Percentiles rank a stretch among this genome's conserved stretches.
These are phyloP conservation scores for Pan troglodytes DNA, from an alignment of 2,113 vertebrate species.

Conservation along the genomic window NHGRI_mPanTro3-v2.1_pri NC_072401.2:68487501-68488000, in stretches of 20 bases:
- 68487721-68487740: background rate
- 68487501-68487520: background rate
- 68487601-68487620: background rate
- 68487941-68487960: slow-evolving; percentile 72
- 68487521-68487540: background rate
- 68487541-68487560: background rate
- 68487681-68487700: background rate
- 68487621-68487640: background rate
- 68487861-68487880: slow-evolving; percentile 27
- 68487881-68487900: slow-evolving; percentile 40
- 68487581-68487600: background rate
- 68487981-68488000: slow-evolving; percentile 64
- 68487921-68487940: slow-evolving; percentile 58
- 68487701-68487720: background rate
- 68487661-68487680: background rate
- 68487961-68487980: slow-evolving; percentile 68
- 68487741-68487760: background rate
- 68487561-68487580: background rate
- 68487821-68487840: background rate
- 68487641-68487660: background rate
- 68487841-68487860: slow-evolving; percentile 36
- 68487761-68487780: background rate
- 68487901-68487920: slow-evolving; percentile 47
- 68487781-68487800: background rate
- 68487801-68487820: background rate